Evolutionary conservation across 2,797 vertebrate genomes (phyloP), one percentile per base, ranked within the genome.

Genomic region (Paratrypauchen microcephalus): DNA sequence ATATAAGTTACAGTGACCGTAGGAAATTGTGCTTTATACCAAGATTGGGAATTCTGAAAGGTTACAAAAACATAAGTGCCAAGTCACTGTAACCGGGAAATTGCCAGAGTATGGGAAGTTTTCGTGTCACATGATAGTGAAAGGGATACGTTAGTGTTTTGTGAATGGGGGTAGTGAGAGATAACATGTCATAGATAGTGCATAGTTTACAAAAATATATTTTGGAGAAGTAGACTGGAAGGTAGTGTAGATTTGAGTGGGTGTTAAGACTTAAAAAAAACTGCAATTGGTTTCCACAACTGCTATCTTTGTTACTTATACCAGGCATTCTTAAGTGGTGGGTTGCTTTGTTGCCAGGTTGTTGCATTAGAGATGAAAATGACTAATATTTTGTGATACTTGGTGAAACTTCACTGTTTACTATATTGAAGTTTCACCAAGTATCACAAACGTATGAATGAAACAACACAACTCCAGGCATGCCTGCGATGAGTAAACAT

Each of bases 31-130:
- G 69, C 28, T 65, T 30, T 28, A 11, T 19, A 19, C 13, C 21
- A 65, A 73, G 18, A 62, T 7, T 7, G 5, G 74, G 72, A 79
- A 71, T 68, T 69, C 18, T 72, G 2, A 54, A 45, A 48, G 11
- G 41, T 41, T 41, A 64, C 18, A 24, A 5, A 3, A 64, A 26
- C 41, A 48, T 6, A 8, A 64, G 18, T 1, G 41, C 69, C 52
- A 36, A 54, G 52, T 83, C 68, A 71, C 0, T 7, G 9, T 26
- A 8, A 78, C 64, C 6, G 32, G 80, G 73, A 80, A 77, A 73
- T 36, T 11, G n/a, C 2, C 2, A 23, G 7, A 73, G 59, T 67
- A 21, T 60, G 73, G 81, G 80, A 84, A 82, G 74, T 70, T 68
- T 71, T 55, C 73, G 41, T 0, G 50, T 73, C 65, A 39, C 60